A percentile compares a stretch with the other conserved stretches of the same genome.
Evolutionary conservation across 2,888 invertebrate species (phyloP).

Genomic region (Stomorhina lunata): DNA sequence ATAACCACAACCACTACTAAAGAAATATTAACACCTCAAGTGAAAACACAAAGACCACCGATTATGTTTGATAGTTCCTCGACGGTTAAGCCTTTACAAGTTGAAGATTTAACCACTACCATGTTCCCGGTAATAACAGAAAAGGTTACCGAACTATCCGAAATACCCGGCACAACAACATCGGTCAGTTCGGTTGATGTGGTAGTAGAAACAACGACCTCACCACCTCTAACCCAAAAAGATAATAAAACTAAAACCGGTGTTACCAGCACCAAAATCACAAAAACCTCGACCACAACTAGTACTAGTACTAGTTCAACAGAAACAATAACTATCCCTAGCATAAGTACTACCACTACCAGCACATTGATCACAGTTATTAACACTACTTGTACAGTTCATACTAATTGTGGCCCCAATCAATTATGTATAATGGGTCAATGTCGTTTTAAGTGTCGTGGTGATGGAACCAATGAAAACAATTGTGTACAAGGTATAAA

Average conservation of each 20-base stretch:
- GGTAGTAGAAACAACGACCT: constrained; percentile 56
- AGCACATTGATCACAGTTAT: constrained; percentile 75
- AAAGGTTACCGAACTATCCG: constrained; percentile 44
- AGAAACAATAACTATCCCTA: constrained; percentile 67
- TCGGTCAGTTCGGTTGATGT: constrained; percentile 43
- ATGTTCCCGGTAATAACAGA: constrained; percentile 60
- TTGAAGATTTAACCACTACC: constrained; percentile 56
- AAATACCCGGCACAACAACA: constrained; percentile 57
- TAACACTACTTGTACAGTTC: constrained; percentile 81
- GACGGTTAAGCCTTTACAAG: constrained; percentile 26
- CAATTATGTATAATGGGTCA: constrained; percentile 83
- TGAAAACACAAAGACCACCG: constrained; percentile 9
- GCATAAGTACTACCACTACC: constrained; percentile 71
- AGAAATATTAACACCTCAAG: constrained; percentile 12
- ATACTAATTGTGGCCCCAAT: constrained; percentile 83
- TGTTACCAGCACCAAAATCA: constrained; percentile 45
- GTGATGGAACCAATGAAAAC: constrained; percentile 66
- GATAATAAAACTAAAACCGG: constrained; percentile 51
- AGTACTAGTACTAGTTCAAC: constrained; percentile 54
- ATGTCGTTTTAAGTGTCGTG: constrained; percentile 80
- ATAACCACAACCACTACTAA: constrained; percentile 56
- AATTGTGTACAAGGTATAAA: constrained; percentile 78
- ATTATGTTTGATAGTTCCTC: background rate
- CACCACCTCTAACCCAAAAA: constrained; percentile 13
- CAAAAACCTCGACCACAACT: constrained; percentile 36